Conservation (phyloP, 2,113 vertebrate species). For the Lanius collurio region DNA sequence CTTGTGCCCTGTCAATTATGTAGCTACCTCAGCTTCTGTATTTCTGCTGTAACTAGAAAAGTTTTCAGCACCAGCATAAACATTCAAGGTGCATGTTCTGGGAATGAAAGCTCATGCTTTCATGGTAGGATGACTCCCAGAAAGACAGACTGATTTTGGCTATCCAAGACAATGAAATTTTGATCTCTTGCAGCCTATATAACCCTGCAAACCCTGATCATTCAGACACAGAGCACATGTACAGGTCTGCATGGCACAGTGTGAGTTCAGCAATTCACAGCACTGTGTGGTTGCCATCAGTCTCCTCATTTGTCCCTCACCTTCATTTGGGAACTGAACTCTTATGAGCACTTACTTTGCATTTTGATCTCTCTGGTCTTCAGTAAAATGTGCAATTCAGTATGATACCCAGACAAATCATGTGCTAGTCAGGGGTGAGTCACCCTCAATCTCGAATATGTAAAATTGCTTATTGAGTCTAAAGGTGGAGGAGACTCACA, state of each 20-base stretch:
- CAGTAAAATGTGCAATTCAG: background rate
- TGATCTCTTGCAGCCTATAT: background rate
- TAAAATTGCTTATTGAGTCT: background rate
- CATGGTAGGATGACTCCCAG: background rate
- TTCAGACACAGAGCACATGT: accelerated
- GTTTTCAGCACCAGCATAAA: background rate
- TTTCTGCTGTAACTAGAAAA: background rate
- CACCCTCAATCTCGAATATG: background rate
- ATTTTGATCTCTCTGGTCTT: background rate
- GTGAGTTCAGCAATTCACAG: background rate
- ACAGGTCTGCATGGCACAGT: background rate
- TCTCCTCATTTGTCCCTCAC: background rate
- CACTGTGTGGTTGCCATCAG: background rate
- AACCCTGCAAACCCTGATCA: background rate
- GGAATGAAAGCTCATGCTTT: background rate
- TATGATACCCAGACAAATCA: background rate
- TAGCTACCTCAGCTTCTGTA: background rate
- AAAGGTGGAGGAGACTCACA: background rate
- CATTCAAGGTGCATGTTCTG: background rate
- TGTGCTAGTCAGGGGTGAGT: background rate
- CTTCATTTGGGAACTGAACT: background rate
- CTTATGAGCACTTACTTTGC: background rate
- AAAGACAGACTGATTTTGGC: background rate
- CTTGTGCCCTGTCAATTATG: background rate
- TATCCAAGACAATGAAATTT: background rate